Conservation (phyloP, 2,113 vertebrate species). For the Brienomyrus brachyistius region DNA sequence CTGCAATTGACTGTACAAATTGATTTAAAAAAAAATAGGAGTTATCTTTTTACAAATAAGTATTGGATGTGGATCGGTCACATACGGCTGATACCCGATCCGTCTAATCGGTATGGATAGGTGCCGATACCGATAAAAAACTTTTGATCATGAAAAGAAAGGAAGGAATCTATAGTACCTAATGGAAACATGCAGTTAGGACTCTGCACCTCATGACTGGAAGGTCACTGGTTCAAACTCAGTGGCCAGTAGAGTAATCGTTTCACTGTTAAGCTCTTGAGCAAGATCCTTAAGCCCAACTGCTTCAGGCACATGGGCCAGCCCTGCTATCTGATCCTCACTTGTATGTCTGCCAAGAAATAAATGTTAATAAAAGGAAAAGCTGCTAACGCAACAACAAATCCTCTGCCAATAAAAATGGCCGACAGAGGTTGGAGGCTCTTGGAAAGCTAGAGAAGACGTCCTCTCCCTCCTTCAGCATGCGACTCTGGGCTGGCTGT, state of each 20-base stretch:
- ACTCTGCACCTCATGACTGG: neutral
- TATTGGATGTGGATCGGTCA: too few relatives aligned
- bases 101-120: too few relatives aligned
- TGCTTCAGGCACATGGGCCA: neutral
- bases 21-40: too few relatives aligned
- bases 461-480: conserved; percentile 45
- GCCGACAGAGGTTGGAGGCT: conserved; percentile 41
- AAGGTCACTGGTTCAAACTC: neutral
- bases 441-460: conserved; percentile 41
- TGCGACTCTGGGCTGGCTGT: conserved; percentile 67
- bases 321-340: neutral
- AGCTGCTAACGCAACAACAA: neutral
- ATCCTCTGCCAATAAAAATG: conserved; percentile 24
- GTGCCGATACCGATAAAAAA: too few relatives aligned
- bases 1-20: too few relatives aligned
- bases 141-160: neutral
- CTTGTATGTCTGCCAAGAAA: neutral
- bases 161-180: neutral
- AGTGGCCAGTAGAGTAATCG: neutral
- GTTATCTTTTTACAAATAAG: too few relatives aligned
- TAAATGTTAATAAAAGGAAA: neutral
- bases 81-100: too few relatives aligned
- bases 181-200: neutral
- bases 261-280: neutral
- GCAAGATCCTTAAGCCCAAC: neutral